Evolutionary conservation across 2,113 vertebrate species (phyloP).

Genomic region (Arenaria interpres): DNA sequence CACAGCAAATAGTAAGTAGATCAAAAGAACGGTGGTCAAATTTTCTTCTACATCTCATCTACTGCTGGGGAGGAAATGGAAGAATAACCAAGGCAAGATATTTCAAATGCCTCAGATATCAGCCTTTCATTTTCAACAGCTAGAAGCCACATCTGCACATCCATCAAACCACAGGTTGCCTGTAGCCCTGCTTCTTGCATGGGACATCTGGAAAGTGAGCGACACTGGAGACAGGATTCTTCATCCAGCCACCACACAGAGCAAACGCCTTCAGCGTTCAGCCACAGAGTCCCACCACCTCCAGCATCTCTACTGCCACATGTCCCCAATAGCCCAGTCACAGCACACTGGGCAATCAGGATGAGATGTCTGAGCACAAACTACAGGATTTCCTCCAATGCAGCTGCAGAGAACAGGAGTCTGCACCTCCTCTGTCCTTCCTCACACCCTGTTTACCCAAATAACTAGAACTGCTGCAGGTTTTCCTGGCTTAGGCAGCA

Average conservation of each 20-base stretch:
- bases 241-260: background rate
- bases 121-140: slow-evolving; percentile 20
- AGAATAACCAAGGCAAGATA: background rate
- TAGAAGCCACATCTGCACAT: slow-evolving; percentile 28
- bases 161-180: background rate
- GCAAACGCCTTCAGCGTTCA: background rate
- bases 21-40: slow-evolving; percentile 4
- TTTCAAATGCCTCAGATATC: slow-evolving; percentile 9
- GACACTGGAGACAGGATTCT: background rate
- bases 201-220: background rate
- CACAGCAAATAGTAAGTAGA: background rate
- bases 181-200: background rate
- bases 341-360: background rate
- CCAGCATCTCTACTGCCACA: background rate
- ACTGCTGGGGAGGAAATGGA: slow-evolving; percentile 16
- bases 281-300: background rate
- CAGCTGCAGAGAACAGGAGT: background rate
- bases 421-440: background rate
- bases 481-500: background rate
- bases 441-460: background rate
- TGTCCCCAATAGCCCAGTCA: background rate
- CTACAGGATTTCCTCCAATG: background rate
- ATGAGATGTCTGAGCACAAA: background rate
- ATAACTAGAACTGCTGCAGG: background rate
- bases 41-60: background rate